Percentiles rank a stretch among this genome's conserved stretches.
phyloP scores from a whole-genome alignment of 2,113 vertebrate species.

The Clupea harengus region DNA sequence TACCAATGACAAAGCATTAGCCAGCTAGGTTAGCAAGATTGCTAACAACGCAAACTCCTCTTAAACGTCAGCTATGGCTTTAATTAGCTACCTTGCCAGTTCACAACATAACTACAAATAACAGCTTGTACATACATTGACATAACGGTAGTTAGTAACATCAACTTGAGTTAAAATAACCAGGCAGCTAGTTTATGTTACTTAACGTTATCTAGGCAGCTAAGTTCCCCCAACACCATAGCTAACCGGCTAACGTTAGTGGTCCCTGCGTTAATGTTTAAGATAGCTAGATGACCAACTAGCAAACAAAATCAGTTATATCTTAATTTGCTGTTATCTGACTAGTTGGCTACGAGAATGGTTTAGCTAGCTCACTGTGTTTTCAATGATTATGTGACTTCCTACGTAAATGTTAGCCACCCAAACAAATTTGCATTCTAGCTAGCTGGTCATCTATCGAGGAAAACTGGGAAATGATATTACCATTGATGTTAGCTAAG shows the following conservation, averaged over 20 bases:
- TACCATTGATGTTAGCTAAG: not conserved
- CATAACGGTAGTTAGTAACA: not conserved
- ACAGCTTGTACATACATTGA: not conserved
- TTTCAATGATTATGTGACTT: not conserved
- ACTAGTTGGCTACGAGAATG: not conserved
- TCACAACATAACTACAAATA: not conserved
- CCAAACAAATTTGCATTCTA: not conserved
- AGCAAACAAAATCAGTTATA: not conserved
- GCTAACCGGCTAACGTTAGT: slow-evolving; percentile 23
- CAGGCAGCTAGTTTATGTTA: not conserved
- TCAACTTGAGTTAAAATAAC: not conserved
- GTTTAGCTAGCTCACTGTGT: not conserved
- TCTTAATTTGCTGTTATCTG: not conserved
- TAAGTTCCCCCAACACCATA: not conserved
- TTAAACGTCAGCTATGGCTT: not conserved
- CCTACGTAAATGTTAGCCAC: not conserved
- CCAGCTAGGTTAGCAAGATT: slow-evolving; percentile 21
- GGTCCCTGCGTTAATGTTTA: not conserved
- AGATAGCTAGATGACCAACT: not conserved
- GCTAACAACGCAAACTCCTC: not conserved
- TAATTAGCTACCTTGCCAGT: not conserved
- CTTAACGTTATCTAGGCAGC: slow-evolving; percentile 1
- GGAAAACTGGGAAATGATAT: not conserved
- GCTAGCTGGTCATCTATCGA: not conserved
- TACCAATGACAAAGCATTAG: slow-evolving; percentile 62